phyloP scores from a whole-genome alignment of 2,888 invertebrate genomes.

The Caenorhabditis sinica region DNA sequence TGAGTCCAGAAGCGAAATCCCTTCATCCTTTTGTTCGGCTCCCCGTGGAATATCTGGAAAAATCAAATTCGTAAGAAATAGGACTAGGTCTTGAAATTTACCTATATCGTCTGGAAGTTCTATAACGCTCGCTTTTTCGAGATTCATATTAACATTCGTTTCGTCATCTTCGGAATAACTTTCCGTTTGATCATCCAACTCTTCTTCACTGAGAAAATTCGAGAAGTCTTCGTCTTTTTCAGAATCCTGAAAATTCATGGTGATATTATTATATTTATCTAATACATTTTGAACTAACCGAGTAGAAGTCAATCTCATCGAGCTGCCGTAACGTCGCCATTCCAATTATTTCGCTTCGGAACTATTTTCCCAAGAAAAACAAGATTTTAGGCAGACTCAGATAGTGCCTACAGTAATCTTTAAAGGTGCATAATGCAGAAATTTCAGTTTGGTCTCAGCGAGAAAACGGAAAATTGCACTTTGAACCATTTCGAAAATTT shows the following conservation, averaged over 20 bases:
- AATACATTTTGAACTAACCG: conserved; percentile 26
- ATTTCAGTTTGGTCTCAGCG: neutral
- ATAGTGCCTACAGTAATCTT: neutral
- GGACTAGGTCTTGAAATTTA: neutral
- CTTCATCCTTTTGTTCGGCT: neutral
- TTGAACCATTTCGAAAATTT: neutral
- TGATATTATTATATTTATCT: neutral
- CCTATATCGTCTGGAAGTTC: conserved; percentile 31
- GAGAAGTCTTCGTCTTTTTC: conserved; percentile 43
- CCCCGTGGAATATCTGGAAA: conserved; percentile 17
- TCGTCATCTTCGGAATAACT: neutral
- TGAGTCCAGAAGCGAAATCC: conserved; percentile 34
- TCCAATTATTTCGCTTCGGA: too few species aligned
- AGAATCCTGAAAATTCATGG: conserved; percentile 21
- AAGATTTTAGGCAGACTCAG: neutral
- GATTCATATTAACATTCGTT: neutral
- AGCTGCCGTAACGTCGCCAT: conserved; percentile 20
- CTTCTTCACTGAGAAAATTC: conserved; percentile 31
- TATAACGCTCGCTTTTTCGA: conserved; percentile 4
- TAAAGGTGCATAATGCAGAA: neutral
- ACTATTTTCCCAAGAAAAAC: conserved; percentile 1
- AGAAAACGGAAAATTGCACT: neutral
- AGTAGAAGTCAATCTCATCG: conserved; percentile 47
- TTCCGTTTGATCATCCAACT: neutral
- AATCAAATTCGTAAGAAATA: neutral